These are phyloP conservation scores for Eurytoma californica DNA, from an alignment of 2,888 invertebrate species.

Conservation along the genomic window DNA sequence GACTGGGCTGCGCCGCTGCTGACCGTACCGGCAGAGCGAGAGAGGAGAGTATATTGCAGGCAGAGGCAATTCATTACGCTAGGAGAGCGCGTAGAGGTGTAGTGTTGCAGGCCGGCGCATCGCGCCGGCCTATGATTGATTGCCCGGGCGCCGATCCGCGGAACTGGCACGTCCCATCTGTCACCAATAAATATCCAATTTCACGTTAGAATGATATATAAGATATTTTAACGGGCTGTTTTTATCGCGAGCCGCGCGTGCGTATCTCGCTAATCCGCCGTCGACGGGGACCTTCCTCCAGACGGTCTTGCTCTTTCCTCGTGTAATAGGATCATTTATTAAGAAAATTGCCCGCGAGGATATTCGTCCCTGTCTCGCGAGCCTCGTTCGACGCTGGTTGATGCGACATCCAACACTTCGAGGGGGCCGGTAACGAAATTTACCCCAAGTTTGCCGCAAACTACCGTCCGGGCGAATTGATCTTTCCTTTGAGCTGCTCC, in stretches of 20 bases:
- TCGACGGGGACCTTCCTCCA: no score
- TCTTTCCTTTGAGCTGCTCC: no score
- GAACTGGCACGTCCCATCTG: slow-evolving; percentile 72
- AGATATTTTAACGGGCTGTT: slow-evolving; percentile 72
- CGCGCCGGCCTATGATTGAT: slow-evolving; percentile 68
- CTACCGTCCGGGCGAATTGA: no score
- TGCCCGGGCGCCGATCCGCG: slow-evolving; percentile 67
- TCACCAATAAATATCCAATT: slow-evolving; percentile 75
- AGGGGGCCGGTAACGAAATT: slow-evolving; percentile 5
- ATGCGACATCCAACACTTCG: neutral
- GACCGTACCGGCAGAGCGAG: slow-evolving; percentile 52
- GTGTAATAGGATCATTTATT: slow-evolving; percentile 74
- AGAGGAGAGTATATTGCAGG: slow-evolving; percentile 60
- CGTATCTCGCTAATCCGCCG: neutral
- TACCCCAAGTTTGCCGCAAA: no score
- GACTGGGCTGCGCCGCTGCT: slow-evolving; percentile 51
- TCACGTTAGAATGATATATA: slow-evolving; percentile 73
- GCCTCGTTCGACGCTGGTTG: slow-evolving; percentile 3
- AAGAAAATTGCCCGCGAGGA: slow-evolving; percentile 71
- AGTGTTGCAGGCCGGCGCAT: neutral
- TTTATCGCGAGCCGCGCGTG: slow-evolving; percentile 63
- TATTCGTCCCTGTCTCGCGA: slow-evolving; percentile 63
- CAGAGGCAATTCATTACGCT: slow-evolving; percentile 68
- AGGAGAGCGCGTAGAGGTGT: slow-evolving; percentile 58
- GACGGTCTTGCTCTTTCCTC: slow-evolving; percentile 30